A percentile compares a stretch with the other conserved stretches of the same genome.
Evolutionary conservation across 2,113 vertebrate species (phyloP).

Genomic region (Ovis aries): ARS-UI_Ramb_v3.0 NC_056064.1:60672001-60672500

Average conservation of each 20-base stretch:
- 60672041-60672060: not conserved
- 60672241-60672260: not conserved
- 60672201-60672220: not conserved
- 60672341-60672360: not conserved
- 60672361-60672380: not conserved
- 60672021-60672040: not conserved
- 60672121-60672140: not conserved
- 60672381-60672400: accelerated
- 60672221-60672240: not conserved
- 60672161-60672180: not conserved
- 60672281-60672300: not conserved
- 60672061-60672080: not conserved
- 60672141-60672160: not conserved
- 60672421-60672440: not conserved
- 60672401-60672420: accelerated
- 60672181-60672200: not conserved
- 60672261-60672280: not conserved
- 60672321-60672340: not conserved
- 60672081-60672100: not conserved
- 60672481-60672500: not conserved
- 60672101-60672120: not conserved
- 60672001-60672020: not conserved
- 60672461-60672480: accelerated
- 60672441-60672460: accelerated
- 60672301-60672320: not conserved